Conservation (phyloP, 2,888 invertebrate genomes). For the Baccha elongata region DNA sequence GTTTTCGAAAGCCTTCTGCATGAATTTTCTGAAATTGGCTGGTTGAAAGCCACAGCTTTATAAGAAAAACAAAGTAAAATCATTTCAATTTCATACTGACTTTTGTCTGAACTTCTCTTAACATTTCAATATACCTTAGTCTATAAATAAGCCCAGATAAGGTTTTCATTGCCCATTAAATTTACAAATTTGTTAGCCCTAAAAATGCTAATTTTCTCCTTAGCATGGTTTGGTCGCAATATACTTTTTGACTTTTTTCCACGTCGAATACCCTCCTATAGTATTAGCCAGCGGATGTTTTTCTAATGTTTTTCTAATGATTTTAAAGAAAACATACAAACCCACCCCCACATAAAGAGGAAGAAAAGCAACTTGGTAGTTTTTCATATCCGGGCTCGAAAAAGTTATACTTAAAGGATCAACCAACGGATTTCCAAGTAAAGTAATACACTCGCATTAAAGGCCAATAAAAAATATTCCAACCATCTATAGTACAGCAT, state of each 20-base stretch:
- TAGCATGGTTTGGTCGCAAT: neutral
- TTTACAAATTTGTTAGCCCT: slow-evolving; percentile 46
- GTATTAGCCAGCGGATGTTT: slow-evolving; percentile 57
- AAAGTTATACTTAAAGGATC: slow-evolving; percentile 27
- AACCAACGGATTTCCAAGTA: slow-evolving; percentile 13
- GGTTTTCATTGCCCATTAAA: slow-evolving; percentile 50
- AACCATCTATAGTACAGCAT: slow-evolving; percentile 10
- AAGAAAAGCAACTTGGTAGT: neutral
- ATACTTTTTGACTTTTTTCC: slow-evolving; percentile 40
- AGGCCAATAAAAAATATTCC: slow-evolving; percentile 59
- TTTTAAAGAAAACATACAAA: slow-evolving; percentile 1
- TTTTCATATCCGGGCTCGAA: neutral
- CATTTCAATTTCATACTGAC: slow-evolving; percentile 3
- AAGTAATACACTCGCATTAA: slow-evolving; percentile 55
- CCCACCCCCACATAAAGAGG: neutral
- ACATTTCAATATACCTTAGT: slow-evolving; percentile 61
- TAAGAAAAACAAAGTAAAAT: slow-evolving; percentile 8
- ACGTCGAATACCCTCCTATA: slow-evolving; percentile 44
- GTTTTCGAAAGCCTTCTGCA: too few relatives aligned
- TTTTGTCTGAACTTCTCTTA: slow-evolving; percentile 11
- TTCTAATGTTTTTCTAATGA: slow-evolving; percentile 40
- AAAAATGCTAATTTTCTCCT: slow-evolving; percentile 56
- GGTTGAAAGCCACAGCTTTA: too few relatives aligned
- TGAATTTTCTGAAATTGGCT: too few relatives aligned
- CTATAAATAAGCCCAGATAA: slow-evolving; percentile 48